Percentiles rank a stretch among this genome's conserved stretches.
phyloP scores from a whole-genome alignment of 2,113 vertebrate species.

The Eleginops maclovinus region DNA sequence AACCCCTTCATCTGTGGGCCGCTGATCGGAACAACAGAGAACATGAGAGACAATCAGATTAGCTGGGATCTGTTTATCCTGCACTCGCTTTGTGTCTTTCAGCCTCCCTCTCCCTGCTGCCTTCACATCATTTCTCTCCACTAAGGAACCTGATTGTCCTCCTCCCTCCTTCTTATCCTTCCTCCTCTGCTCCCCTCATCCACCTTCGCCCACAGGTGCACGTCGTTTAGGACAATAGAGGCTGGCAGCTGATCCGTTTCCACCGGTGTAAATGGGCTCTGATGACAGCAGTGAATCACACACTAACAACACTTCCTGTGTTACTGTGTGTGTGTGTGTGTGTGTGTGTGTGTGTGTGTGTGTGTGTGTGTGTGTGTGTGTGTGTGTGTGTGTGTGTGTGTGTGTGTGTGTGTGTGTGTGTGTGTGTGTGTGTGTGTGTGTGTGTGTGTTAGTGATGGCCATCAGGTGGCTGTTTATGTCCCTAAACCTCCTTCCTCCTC shows the following conservation, averaged over 20 bases:
- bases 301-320: slow-evolving; percentile 26
- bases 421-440: slow-evolving; percentile 19
- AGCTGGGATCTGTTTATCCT: slow-evolving; percentile 58
- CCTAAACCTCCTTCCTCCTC: slow-evolving; percentile 37
- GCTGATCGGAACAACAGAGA: slow-evolving; percentile 37
- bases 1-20: slow-evolving; percentile 33
- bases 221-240: slow-evolving; percentile 72
- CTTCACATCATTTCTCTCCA: slow-evolving; percentile 49
- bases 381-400: not conserved
- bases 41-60: slow-evolving; percentile 67
- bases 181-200: slow-evolving; percentile 1
- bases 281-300: slow-evolving; percentile 75
- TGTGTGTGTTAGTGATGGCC: not conserved
- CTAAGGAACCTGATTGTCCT: slow-evolving; percentile 13
- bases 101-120: slow-evolving; percentile 24
- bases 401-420: slow-evolving; percentile 30
- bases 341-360: slow-evolving; percentile 19
- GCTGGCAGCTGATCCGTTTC: slow-evolving; percentile 63
- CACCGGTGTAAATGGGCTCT: slow-evolving; percentile 56
- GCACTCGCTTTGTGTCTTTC: not conserved
- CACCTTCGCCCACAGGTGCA: slow-evolving; percentile 72
- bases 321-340: not conserved
- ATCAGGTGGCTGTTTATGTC: slow-evolving; percentile 54
- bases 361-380: slow-evolving; percentile 30
- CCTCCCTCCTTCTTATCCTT: slow-evolving; percentile 23